Evolutionary conservation across 2,113 vertebrate genomes (phyloP).

Genomic region (Isurus oxyrinchus): DNA sequence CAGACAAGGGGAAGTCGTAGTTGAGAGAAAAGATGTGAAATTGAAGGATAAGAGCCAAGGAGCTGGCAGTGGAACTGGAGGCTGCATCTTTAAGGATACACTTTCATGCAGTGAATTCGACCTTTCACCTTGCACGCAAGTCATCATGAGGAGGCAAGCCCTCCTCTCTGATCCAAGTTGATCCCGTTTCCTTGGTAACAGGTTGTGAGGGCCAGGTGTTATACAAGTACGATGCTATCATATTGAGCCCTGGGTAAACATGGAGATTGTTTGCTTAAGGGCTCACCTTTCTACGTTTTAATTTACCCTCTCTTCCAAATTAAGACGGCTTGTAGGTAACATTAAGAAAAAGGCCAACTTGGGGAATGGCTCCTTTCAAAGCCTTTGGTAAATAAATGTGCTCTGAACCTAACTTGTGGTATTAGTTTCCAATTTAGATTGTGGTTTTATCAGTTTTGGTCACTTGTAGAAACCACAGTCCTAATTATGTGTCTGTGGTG

Average conservation of each 20-base stretch:
- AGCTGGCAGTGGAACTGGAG: neutral
- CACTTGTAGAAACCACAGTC: conserved; percentile 1
- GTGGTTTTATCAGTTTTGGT: conserved; percentile 9
- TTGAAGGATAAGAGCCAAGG: neutral
- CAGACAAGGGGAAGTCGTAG: neutral
- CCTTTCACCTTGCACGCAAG: neutral
- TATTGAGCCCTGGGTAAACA: neutral
- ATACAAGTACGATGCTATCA: neutral
- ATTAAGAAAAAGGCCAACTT: neutral
- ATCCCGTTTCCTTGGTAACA: neutral
- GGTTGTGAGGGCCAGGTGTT: neutral
- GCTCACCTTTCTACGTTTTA: neutral
- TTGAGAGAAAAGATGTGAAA: neutral
- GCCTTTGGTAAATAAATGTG: no score
- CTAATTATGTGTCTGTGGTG: conserved; percentile 18
- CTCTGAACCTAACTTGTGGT: no score
- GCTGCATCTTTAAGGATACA: neutral
- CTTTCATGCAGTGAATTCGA: neutral
- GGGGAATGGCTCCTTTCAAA: neutral
- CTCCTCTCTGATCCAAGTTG: neutral
- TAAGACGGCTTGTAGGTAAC: neutral
- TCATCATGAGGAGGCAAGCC: neutral
- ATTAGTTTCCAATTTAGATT: neutral
- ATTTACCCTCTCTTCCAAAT: neutral
- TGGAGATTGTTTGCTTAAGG: neutral